phyloP scores from a whole-genome alignment of 2,888 invertebrate species.

The Conus canariensis region DNA sequence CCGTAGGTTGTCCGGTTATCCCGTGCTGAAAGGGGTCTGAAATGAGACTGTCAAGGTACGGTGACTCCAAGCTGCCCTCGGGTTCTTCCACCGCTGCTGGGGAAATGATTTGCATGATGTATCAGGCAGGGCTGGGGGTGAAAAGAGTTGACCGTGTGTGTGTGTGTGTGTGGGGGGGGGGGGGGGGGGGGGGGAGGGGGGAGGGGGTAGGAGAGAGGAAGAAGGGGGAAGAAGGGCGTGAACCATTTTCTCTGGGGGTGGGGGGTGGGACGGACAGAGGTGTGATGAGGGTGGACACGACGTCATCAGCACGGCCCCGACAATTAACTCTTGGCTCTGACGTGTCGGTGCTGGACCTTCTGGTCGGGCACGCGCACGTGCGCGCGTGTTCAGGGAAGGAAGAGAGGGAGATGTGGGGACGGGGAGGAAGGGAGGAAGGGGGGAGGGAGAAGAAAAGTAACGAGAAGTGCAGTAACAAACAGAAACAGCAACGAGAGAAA shows the following conservation, averaged over 20 bases:
- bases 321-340: constrained; percentile 2
- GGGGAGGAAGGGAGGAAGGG: too few species aligned
- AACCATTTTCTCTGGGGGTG: too few species aligned
- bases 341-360: neutral
- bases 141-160: neutral
- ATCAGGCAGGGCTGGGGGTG: neutral
- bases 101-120: neutral
- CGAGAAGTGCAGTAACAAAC: too few species aligned
- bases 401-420: too few species aligned
- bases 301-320: constrained; percentile 29
- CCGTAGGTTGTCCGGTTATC: neutral
- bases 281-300: constrained; percentile 15
- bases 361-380: neutral
- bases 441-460: too few species aligned
- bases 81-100: neutral
- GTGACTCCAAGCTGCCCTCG: neutral
- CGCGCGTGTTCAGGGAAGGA: too few species aligned
- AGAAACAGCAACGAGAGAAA: too few species aligned
- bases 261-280: neutral
- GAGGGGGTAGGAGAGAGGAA: neutral
- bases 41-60: constrained; percentile 8
- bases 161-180: neutral
- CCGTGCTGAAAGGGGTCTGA: constrained; percentile 8
- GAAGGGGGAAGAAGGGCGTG: too few species aligned
- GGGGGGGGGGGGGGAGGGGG: neutral